A percentile compares a stretch with the other conserved stretches of the same genome.
Evolutionary conservation across 2,113 vertebrate genomes (phyloP).

Genomic region (Protobothrops mucrosquamatus): DNA sequence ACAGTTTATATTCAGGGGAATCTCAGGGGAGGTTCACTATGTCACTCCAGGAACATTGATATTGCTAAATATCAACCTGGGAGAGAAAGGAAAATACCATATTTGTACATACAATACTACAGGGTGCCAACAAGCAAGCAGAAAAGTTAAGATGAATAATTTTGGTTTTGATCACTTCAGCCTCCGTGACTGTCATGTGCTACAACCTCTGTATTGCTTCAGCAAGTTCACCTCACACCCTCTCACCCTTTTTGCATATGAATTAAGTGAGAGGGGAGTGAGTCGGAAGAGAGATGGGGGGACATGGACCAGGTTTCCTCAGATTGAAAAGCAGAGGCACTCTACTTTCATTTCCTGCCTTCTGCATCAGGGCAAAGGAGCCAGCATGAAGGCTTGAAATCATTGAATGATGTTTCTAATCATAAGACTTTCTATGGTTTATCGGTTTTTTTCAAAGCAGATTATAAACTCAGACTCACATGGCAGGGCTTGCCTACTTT

Average conservation of each 20-base stretch:
- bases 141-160: background rate
- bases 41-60: background rate
- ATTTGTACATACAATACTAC: background rate
- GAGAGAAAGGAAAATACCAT: background rate
- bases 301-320: background rate
- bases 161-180: background rate
- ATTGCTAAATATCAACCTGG: background rate
- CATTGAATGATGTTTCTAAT: background rate
- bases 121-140: background rate
- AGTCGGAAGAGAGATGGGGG: background rate
- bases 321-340: background rate
- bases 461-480: background rate
- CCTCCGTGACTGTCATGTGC: background rate
- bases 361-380: background rate
- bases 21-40: background rate
- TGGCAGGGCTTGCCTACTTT: background rate
- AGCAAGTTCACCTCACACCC: background rate
- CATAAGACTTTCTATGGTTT: background rate
- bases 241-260: background rate
- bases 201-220: background rate
- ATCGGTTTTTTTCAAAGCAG: background rate
- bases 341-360: background rate
- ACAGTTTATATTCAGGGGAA: constrained; percentile 24
- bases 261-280: background rate
- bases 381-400: background rate